Evolutionary conservation across 2,113 vertebrate species (phyloP).

Genomic region (Recurvirostra avosetta): DNA sequence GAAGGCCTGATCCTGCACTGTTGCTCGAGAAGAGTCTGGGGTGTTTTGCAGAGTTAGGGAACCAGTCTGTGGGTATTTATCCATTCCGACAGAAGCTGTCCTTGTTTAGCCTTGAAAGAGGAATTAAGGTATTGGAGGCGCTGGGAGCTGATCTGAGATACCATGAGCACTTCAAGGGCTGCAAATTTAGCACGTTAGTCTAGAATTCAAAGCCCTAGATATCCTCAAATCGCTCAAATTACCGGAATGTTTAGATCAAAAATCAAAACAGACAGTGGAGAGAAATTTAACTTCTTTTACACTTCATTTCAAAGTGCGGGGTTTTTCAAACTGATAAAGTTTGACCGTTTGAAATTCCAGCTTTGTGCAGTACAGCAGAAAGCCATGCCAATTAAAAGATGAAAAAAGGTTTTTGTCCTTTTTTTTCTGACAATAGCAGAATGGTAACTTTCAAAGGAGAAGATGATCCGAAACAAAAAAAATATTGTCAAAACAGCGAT

Average conservation of each 20-base stretch:
- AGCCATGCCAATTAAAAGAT: slow-evolving; percentile 34
- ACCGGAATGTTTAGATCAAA: slow-evolving; percentile 33
- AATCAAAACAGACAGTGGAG: slow-evolving; percentile 25
- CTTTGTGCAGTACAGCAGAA: not conserved
- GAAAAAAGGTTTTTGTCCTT: not conserved
- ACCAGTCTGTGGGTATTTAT: not conserved
- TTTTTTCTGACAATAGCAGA: not conserved
- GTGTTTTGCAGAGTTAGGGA: not conserved
- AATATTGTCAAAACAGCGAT: not conserved
- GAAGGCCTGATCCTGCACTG: not conserved
- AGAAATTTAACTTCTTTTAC: slow-evolving; percentile 6
- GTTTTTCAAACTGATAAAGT: not conserved
- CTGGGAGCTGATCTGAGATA: not conserved
- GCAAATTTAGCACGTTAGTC: not conserved
- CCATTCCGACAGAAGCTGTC: not conserved
- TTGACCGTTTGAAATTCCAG: not conserved
- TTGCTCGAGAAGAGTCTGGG: not conserved
- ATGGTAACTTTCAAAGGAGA: not conserved
- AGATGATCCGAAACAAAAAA: not conserved
- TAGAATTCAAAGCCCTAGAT: slow-evolving; percentile 7
- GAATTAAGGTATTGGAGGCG: not conserved
- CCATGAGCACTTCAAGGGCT: not conserved
- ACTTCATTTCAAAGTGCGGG: not conserved
- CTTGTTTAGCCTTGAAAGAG: not conserved
- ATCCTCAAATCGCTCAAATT: not conserved